A percentile compares a stretch with the other conserved stretches of the same genome.
phyloP scores from a whole-genome alignment of 2,888 invertebrate genomes.

The Pycnomerus fuliginosus region DNA sequence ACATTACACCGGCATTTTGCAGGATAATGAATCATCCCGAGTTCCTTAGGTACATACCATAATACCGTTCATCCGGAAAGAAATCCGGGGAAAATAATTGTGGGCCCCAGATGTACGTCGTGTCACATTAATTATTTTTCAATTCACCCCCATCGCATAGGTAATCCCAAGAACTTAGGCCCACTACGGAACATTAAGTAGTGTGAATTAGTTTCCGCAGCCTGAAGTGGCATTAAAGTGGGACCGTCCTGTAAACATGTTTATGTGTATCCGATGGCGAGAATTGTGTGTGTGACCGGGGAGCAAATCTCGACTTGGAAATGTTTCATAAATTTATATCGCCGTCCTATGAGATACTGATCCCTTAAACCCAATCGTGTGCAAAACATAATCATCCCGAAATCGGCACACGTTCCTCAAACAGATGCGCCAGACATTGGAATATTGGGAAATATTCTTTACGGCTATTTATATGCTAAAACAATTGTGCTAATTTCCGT shows the following conservation, averaged over 20 bases:
- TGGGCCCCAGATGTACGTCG: conserved; percentile 26
- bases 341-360: conserved; percentile 31
- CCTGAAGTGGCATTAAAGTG: not conserved
- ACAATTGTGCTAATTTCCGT: no score
- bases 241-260: conserved; percentile 17
- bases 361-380: conserved; percentile 29
- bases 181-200: no score
- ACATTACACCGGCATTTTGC: conserved; percentile 36
- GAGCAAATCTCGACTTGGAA: conserved; percentile 24
- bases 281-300: conserved; percentile 16
- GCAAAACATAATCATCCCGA: conserved; percentile 16
- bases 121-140: conserved; percentile 34
- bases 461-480: no score
- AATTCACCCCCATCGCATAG: conserved; percentile 29
- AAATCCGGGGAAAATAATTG: conserved; percentile 11
- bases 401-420: conserved; percentile 8
- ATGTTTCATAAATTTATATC: conserved; percentile 40
- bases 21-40: conserved; percentile 40
- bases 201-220: not conserved
- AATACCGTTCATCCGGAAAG: no score
- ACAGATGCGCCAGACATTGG: conserved; percentile 10
- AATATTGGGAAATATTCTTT: conserved; percentile 15
- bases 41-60: no score
- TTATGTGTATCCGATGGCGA: conserved; percentile 7
- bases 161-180: no score